Evolutionary conservation across 92 coral and sea anemone species (phyloP).

Genomic region (Actinostola sp.): DNA sequence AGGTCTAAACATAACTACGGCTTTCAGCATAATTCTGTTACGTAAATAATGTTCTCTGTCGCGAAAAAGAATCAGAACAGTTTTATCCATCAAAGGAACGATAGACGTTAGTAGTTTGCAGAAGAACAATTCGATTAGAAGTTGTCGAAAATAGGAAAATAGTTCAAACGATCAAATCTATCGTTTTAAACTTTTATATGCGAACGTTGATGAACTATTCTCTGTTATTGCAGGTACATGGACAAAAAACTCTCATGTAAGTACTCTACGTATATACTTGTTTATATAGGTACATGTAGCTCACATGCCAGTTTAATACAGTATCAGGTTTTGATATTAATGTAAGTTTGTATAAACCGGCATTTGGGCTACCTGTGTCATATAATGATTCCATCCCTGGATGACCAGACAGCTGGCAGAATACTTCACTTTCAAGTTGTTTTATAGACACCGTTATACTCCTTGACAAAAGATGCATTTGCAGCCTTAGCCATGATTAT

Average conservation of each 20-base stretch:
- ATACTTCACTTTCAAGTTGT: not conserved
- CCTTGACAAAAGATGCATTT: too few relatives aligned
- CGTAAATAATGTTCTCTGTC: not conserved
- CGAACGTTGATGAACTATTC: not conserved
- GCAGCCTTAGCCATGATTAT: too few relatives aligned
- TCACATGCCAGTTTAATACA: not conserved
- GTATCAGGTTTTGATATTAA: too few relatives aligned
- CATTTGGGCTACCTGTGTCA: conserved; percentile 14
- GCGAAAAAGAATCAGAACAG: too few relatives aligned
- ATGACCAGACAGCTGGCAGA: not conserved
- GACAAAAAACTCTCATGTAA: conserved; percentile 92
- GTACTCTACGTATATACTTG: conserved; percentile 14
- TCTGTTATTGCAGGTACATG: conserved; percentile 77
- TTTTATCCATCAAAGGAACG: too few relatives aligned
- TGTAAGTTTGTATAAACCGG: too few relatives aligned
- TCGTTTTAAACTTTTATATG: not conserved
- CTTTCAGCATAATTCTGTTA: not conserved
- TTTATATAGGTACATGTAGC: not conserved
- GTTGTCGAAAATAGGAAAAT: not conserved
- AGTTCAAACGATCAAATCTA: not conserved
- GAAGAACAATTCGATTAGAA: too few relatives aligned
- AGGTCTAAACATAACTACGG: not conserved
- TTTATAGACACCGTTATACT: not conserved
- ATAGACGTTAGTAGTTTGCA: too few relatives aligned
- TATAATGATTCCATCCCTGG: too few relatives aligned